Percentiles rank a stretch among this genome's conserved stretches.
phyloP scores from a whole-genome alignment of 1,140 invertebrate species.

The Protaetia brevitarsis region DNA sequence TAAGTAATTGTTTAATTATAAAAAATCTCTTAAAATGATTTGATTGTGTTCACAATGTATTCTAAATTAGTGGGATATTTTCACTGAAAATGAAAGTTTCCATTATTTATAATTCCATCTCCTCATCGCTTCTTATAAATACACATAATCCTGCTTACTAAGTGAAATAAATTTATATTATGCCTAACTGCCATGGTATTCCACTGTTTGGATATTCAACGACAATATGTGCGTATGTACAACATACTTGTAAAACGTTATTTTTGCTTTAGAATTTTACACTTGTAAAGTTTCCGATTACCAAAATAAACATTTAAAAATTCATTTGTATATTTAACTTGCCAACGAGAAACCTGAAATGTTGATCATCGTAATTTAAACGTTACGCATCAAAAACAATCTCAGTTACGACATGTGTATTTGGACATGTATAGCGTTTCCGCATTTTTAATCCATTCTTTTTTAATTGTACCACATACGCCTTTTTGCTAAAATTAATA shows the following conservation, averaged over 20 bases:
- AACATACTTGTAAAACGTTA: conserved; percentile 8
- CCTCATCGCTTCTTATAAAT: neutral
- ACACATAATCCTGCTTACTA: neutral
- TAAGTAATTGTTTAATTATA: too few relatives aligned
- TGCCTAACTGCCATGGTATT: neutral
- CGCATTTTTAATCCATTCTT: too few relatives aligned
- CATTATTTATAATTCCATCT: too few relatives aligned
- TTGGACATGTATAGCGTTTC: too few relatives aligned
- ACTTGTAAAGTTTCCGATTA: conserved; percentile 12
- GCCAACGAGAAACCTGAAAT: neutral
- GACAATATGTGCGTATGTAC: too few relatives aligned
- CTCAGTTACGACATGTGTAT: too few relatives aligned
- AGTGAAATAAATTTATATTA: neutral
- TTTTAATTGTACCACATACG: too few relatives aligned
- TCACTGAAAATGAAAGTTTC: too few relatives aligned
- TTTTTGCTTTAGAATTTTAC: conserved; percentile 7
- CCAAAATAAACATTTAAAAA: neutral
- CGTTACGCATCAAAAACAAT: neutral
- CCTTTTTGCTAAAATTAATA: too few relatives aligned
- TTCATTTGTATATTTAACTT: conserved; percentile 1
- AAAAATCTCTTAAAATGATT: too few relatives aligned
- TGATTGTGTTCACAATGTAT: too few relatives aligned
- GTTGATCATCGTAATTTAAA: conserved; percentile 11
- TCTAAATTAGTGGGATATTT: too few relatives aligned
- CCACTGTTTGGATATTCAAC: neutral